phyloP scores from a whole-genome alignment of 2,113 vertebrate genomes.

The Psittacula cyanocephala region DNA sequence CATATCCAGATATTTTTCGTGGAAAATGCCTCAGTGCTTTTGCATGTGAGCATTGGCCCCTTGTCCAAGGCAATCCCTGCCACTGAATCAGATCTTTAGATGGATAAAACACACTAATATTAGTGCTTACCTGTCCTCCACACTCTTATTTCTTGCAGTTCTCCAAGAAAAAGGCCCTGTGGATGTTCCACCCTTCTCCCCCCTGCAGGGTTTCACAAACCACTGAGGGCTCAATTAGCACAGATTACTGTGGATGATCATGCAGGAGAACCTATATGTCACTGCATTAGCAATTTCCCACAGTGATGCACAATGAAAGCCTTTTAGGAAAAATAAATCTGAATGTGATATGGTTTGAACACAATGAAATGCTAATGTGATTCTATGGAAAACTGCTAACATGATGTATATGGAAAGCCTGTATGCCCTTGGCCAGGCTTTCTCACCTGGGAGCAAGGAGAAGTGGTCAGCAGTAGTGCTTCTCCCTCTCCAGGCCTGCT shows the following conservation, averaged over 20 bases:
- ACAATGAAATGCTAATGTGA: conserved; percentile 43
- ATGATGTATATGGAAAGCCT: not conserved
- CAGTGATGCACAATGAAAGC: conserved; percentile 59
- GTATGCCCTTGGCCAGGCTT: not conserved
- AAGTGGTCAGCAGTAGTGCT: not conserved
- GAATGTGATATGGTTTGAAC: conserved; percentile 28
- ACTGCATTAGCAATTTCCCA: conserved; percentile 65
- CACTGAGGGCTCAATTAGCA: conserved; percentile 1
- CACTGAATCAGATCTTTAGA: not conserved
- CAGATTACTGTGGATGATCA: conserved; percentile 28
- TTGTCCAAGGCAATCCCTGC: not conserved
- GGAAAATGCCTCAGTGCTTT: not conserved
- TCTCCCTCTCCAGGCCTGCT: not conserved
- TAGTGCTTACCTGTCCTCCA: not conserved
- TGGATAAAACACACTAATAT: not conserved
- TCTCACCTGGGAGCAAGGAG: not conserved
- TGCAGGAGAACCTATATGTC: conserved; percentile 47
- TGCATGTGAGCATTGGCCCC: not conserved
- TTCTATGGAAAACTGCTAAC: conserved; percentile 42
- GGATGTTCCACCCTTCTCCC: not conserved
- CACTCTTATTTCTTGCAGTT: not conserved
- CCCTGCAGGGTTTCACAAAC: not conserved
- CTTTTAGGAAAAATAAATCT: conserved; percentile 65
- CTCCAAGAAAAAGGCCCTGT: not conserved
- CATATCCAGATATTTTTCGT: not conserved